Conservation (phyloP, 2,888 invertebrate genomes). For the Thymelicus acteon region DNA sequence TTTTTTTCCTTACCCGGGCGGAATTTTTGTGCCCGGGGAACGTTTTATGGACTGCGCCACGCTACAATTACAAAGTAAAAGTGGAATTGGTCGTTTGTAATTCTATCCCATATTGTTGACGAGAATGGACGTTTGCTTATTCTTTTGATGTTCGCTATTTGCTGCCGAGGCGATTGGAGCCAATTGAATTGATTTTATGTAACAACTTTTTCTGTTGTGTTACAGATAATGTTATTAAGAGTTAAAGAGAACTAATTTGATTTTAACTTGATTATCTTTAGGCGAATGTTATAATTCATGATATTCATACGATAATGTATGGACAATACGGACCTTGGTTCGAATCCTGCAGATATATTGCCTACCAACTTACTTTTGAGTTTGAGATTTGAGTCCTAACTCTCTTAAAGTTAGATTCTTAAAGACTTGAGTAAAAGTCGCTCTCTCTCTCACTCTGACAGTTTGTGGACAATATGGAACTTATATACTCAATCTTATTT, state of each 20-base stretch:
- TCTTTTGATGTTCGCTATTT: slow-evolving; percentile 27
- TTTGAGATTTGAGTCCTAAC: too few relatives aligned
- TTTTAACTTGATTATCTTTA: too few relatives aligned
- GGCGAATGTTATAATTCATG: too few relatives aligned
- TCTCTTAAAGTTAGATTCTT: too few relatives aligned
- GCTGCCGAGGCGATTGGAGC: slow-evolving; percentile 16
- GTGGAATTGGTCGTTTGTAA: slow-evolving; percentile 78
- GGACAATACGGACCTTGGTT: too few relatives aligned
- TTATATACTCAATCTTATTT: too few relatives aligned
- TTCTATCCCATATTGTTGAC: slow-evolving; percentile 71
- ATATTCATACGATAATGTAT: too few relatives aligned
- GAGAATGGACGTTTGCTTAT: slow-evolving; percentile 48
- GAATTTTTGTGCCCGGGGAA: slow-evolving; percentile 72
- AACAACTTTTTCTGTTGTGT: not conserved
- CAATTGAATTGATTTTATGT: slow-evolving; percentile 10
- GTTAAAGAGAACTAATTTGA: not conserved
- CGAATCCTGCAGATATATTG: too few relatives aligned
- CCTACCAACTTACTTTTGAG: too few relatives aligned
- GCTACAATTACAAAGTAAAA: slow-evolving; percentile 83
- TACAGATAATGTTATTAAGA: not conserved
- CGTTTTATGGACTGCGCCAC: slow-evolving; percentile 79
- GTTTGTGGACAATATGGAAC: too few relatives aligned
- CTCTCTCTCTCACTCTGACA: too few relatives aligned
- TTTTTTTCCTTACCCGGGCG: slow-evolving; percentile 69
- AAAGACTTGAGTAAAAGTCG: too few relatives aligned